A percentile compares a stretch with the other conserved stretches of the same genome.
These are phyloP conservation scores for Megaceryle alcyon DNA, from an alignment of 2,797 vertebrate species.

Conservation along the genomic window DNA sequence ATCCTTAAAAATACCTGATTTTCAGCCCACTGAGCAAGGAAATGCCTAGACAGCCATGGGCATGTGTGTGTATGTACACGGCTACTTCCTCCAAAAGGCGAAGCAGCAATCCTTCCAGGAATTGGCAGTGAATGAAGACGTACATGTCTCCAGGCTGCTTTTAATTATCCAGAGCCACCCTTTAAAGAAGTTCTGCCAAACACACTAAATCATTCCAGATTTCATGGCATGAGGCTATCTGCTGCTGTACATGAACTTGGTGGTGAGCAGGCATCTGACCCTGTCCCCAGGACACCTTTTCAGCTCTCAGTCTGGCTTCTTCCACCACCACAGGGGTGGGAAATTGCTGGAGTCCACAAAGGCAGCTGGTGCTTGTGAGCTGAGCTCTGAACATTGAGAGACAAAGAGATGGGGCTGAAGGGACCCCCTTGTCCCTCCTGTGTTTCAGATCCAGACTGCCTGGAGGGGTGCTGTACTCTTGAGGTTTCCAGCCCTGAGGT, in stretches of 20 bases:
- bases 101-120: conserved; percentile 28
- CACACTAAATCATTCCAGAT: neutral
- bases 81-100: neutral
- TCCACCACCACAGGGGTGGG: neutral
- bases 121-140: neutral
- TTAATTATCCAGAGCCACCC: conserved; percentile 36
- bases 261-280: neutral
- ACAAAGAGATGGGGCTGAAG: neutral
- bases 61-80: neutral
- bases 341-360: neutral
- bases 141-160: conserved; percentile 31
- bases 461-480: neutral
- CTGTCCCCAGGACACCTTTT: neutral
- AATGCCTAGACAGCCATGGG: neutral
- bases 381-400: neutral
- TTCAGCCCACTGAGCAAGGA: neutral
- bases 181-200: conserved; percentile 33
- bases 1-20: neutral
- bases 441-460: neutral
- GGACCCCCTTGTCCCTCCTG: neutral
- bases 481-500: neutral
- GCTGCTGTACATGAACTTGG: neutral
- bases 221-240: neutral
- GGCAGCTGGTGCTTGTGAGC: neutral
- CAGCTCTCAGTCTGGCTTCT: neutral